Base-by-base conservation (phyloP, 1,140 invertebrate species). In the Pseudobourletiella spinata region DNA sequence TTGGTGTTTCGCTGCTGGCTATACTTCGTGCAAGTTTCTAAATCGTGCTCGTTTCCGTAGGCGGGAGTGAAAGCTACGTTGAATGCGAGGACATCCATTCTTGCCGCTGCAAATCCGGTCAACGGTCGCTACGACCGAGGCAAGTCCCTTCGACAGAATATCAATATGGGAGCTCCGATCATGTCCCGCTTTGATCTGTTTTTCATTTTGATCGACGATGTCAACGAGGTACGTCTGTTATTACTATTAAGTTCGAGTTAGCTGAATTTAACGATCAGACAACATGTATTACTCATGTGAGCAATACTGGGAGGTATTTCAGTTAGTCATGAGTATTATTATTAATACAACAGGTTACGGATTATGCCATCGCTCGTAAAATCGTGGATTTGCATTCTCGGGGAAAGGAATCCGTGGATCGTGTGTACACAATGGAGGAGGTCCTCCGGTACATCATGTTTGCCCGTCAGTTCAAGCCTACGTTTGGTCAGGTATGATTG, bases 161-260 rank as follows among this genome's bases (percentile, higher is more conserved):
- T 99, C 1, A 79, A 85, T 1, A 76, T 99, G 11, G 86, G 89
- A 1, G 94, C 95, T 0, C 96, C 97, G 0, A 98, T 99, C 71
- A 98, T 99, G 95, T 99, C 96, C 0, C 81, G 97, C 73, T 99
- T 99, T 75, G 97, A 99, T 80, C 78, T 99, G 0, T 99, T 99
- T 77, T 99, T 99, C 77, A 93, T 99, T 70, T 79, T 99, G 0
- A 87, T 98, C 3, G 94, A 97, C 76, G 92, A 97, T 73, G 90
- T 89, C 70, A 95, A 93, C 75, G 91, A 95, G 77, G 85, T 92
- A 69, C 73, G 48, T 2, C 26, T 48, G 11, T 2, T 42, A 25
- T n/a, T n/a, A n/a, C n/a, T n/a, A n/a, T n/a, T n/a, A n/a, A n/a
- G n/a, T n/a, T n/a, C n/a, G n/a, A n/a, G n/a, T n/a, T n/a, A n/a